Conservation (phyloP, 2,888 invertebrate genomes). For the Xestia xanthographa region DNA sequence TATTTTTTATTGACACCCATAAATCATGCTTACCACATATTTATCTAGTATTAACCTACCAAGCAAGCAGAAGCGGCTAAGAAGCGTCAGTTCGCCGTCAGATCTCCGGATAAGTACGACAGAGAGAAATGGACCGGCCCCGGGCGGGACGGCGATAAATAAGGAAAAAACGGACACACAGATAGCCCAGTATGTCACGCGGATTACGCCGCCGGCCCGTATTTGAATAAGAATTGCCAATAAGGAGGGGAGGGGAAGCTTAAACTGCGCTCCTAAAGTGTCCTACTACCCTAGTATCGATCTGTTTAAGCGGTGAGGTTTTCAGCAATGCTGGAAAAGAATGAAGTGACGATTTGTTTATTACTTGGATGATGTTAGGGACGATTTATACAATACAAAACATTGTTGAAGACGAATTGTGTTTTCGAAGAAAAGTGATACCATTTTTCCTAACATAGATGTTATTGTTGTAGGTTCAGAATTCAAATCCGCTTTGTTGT, state of each 20-base stretch:
- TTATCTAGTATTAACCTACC: slow-evolving; percentile 73
- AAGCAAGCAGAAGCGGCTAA: slow-evolving; percentile 79
- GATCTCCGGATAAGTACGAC: slow-evolving; percentile 88
- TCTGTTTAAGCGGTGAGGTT: slow-evolving; percentile 72
- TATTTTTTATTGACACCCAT: slow-evolving; percentile 67
- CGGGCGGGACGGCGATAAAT: slow-evolving; percentile 83
- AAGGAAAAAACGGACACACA: slow-evolving; percentile 86
- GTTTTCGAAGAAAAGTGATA: slow-evolving; percentile 3
- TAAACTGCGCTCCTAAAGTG: slow-evolving; percentile 79
- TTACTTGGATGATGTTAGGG: slow-evolving; percentile 5
- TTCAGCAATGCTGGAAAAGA: slow-evolving; percentile 38
- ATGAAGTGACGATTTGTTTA: slow-evolving; percentile 41
- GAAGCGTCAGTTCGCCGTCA: slow-evolving; percentile 86
- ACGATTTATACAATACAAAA: slow-evolving; percentile 1
- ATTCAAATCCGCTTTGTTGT: background rate
- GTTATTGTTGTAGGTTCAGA: background rate
- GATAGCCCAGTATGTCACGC: slow-evolving; percentile 86
- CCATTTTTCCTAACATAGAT: background rate
- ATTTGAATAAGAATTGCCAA: slow-evolving; percentile 90
- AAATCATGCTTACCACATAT: slow-evolving; percentile 71
- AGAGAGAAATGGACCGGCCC: slow-evolving; percentile 87
- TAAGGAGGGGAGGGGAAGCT: slow-evolving; percentile 79
- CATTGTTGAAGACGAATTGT: background rate
- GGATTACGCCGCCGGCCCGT: slow-evolving; percentile 84
- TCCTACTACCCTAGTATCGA: slow-evolving; percentile 82